Percentiles rank a stretch among this genome's conserved stretches.
phyloP scores from a whole-genome alignment of 2,797 vertebrate species.

The Melanotaenia maccullochi region DNA sequence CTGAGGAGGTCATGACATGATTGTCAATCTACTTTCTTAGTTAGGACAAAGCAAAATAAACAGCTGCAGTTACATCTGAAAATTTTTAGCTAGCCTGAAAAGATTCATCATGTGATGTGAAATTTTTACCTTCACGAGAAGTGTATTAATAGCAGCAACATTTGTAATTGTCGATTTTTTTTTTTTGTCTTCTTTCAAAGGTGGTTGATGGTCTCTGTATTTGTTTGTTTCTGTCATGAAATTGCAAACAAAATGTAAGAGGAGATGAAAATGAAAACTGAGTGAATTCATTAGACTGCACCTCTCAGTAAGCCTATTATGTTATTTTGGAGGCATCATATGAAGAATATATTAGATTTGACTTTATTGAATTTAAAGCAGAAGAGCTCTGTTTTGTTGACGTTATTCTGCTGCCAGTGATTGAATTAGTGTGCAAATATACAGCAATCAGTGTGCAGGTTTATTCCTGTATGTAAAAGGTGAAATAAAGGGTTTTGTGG shows the following conservation, averaged over 20 bases:
- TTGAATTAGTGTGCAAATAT: slow-evolving; percentile 28
- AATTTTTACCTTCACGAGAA: neutral
- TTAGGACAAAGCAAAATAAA: slow-evolving; percentile 4
- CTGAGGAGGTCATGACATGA: slow-evolving; percentile 54
- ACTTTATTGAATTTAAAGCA: slow-evolving; percentile 57
- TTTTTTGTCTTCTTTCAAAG: neutral
- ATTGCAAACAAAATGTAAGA: slow-evolving; percentile 34
- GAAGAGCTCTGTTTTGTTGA: slow-evolving; percentile 54
- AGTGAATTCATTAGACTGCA: slow-evolving; percentile 36
- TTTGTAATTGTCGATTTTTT: neutral
- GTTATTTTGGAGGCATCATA: slow-evolving; percentile 50
- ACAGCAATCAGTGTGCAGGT: slow-evolving; percentile 25
- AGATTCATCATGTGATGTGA: slow-evolving; percentile 10
- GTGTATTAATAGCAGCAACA: neutral
- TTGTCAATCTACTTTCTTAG: slow-evolving; percentile 5
- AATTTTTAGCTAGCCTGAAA: slow-evolving; percentile 5
- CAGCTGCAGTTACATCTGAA: neutral
- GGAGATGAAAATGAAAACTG: slow-evolving; percentile 42
- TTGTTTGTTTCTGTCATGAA: slow-evolving; percentile 29
- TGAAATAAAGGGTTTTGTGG: neutral
- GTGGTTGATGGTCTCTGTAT: neutral
- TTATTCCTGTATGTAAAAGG: slow-evolving; percentile 61
- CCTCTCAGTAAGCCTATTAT: slow-evolving; percentile 41
- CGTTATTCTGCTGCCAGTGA: slow-evolving; percentile 43
- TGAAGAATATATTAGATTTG: slow-evolving; percentile 65